phyloP scores from a whole-genome alignment of 1,140 invertebrate species.

The Choristoneura fumiferana region DNA sequence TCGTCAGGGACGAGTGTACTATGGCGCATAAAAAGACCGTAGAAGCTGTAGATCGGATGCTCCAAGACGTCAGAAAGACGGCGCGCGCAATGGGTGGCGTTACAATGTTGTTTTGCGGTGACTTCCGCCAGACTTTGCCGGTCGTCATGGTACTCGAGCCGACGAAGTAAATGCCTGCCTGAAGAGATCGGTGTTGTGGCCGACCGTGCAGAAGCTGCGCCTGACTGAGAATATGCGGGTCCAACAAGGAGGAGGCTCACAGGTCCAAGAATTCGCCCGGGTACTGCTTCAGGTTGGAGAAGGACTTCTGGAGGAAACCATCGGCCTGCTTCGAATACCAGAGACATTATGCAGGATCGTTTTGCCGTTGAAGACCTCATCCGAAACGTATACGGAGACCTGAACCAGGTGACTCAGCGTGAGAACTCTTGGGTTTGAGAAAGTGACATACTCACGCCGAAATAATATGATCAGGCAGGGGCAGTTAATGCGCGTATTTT shows the following conservation, averaged over 20 bases:
- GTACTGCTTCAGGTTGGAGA: constrained; percentile 35
- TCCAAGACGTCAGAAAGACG: constrained; percentile 51
- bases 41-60: constrained; percentile 37
- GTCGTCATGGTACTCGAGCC: constrained; percentile 61
- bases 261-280: background rate
- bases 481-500: background rate
- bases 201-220: constrained; percentile 45
- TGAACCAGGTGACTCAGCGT: constrained; percentile 31
- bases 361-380: constrained; percentile 42
- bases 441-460: constrained; percentile 32
- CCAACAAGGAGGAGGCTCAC: constrained; percentile 13
- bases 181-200: constrained; percentile 64
- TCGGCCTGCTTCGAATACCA: constrained; percentile 34
- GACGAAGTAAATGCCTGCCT: constrained; percentile 69
- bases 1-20: constrained; percentile 63
- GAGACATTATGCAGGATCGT: constrained; percentile 27
- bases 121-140: constrained; percentile 77
- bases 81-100: constrained; percentile 43
- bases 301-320: constrained; percentile 30
- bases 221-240: constrained; percentile 55
- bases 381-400: constrained; percentile 45
- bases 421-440: constrained; percentile 32
- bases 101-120: constrained; percentile 54
- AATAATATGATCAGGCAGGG: constrained; percentile 21
- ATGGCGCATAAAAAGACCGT: constrained; percentile 56